Evolutionary conservation across 2,797 vertebrate genomes (phyloP), one percentile per base, ranked within the genome.

Genomic region (Fistularia tabacaria): DNA sequence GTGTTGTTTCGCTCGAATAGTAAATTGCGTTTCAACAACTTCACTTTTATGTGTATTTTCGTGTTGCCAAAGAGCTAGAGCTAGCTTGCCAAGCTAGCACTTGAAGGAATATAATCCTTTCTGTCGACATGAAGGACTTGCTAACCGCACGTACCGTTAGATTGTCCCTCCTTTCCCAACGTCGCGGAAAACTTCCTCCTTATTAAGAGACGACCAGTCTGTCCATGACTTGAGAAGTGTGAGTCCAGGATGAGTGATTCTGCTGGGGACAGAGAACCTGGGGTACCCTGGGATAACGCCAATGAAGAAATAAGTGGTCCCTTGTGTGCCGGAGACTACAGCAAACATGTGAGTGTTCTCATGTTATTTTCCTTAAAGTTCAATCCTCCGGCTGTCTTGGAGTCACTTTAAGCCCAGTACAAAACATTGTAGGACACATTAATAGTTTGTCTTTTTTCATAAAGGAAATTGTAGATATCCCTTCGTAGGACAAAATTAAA

Each of bases 271-370:
- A 15, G 59, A 49, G 77, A 84, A 10, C 11, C 65, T 45, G 81
- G 67, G 58, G 53, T 39, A 49, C 69, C 57, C n/a, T 15, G 69
- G 52, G 86, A 88, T 38, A 64, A 71, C 62, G 69, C 14, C 12
- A 73, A 55, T 25, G 89, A 91, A 36, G 88, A 88, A 0, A 9
- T 39, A 46, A 61, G 69, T 62, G 75, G 70, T 15, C 54, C 69
- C 9, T 9, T 49, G 59, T 62, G 69, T 49, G 38, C 63, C 42
- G 74, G 66, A 59, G 89, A 90, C 7, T 74, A 66, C 77, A 71
- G 46, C 69, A 90, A 75, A 82, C 80, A 86, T 62, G 90, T 91
- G 55, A 84, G 85, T 73, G 47, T 25, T 25, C 25, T 25, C 25
- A 25, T 25, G 25, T 25, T 25, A 25, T 25, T 25, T 25, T 2